These are phyloP conservation scores for Portunus trituberculatus DNA, from an alignment of 1,140 invertebrate species.

Conservation along the genomic window DNA sequence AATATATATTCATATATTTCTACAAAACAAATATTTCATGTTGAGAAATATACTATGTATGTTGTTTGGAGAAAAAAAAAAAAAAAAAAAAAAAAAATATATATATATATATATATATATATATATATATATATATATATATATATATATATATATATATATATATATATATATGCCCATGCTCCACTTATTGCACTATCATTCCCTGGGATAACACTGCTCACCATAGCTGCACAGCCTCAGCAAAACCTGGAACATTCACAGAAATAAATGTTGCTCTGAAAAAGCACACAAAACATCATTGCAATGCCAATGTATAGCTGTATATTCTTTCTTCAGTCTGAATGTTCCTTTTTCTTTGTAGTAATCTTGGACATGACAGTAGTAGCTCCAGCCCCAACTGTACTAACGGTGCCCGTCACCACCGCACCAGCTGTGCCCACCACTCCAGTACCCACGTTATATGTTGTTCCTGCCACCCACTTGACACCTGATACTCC, in stretches of 20 bases:
- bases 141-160: no score
- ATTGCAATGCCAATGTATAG: conserved; percentile 15
- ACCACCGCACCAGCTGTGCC: conserved; percentile 71
- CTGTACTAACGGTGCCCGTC: conserved; percentile 59
- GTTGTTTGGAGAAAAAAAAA: not conserved
- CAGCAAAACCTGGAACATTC: not conserved
- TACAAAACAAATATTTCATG: not conserved
- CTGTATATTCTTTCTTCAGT: conserved; percentile 51
- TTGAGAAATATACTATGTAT: not conserved
- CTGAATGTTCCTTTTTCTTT: conserved; percentile 75
- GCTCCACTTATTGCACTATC: not conserved
- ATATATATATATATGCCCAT: no score
- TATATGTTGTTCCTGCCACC: conserved; percentile 77
- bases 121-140: no score
- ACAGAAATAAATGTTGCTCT: not conserved
- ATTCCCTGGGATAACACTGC: not conserved
- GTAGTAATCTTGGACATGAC: conserved; percentile 75
- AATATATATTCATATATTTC: no score
- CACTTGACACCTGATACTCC: conserved; percentile 76
- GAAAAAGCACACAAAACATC: conserved; percentile 24
- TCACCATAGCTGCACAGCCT: not conserved
- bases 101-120: no score
- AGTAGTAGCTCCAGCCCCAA: conserved; percentile 67
- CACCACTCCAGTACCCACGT: conserved; percentile 73
- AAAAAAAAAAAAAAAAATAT: not conserved